These are phyloP conservation scores for Acyrthosiphon pisum DNA, from an alignment of 1,140 invertebrate species.

Conservation along the genomic window DNA sequence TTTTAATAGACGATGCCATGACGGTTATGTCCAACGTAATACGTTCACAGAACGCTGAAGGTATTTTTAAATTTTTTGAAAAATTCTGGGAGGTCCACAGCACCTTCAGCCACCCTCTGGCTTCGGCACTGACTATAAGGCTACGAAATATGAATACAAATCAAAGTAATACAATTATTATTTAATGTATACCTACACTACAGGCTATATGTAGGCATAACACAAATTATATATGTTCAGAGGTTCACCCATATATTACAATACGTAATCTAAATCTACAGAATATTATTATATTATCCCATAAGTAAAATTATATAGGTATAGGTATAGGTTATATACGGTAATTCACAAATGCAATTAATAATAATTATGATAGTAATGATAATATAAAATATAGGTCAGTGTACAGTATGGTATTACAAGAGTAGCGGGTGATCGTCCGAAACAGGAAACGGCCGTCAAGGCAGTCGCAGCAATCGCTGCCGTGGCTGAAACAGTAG, in stretches of 20 bases:
- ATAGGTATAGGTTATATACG: too few relatives aligned
- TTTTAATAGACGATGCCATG: neutral
- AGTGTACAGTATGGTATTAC: neutral
- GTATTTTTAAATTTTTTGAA: neutral
- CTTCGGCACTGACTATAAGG: neutral
- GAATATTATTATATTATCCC: neutral
- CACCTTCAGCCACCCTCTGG: neutral
- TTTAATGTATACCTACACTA: neutral
- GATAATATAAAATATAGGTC: neutral
- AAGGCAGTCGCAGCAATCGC: too few relatives aligned
- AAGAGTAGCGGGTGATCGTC: neutral
- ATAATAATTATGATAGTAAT: neutral
- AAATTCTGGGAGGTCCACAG: neutral
- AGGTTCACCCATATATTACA: neutral
- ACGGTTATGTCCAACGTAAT: neutral
- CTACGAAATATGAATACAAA: neutral
- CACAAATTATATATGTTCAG: neutral
- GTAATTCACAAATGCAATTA: neutral
- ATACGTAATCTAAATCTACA: neutral
- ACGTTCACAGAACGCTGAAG: neutral
- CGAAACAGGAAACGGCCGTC: neutral
- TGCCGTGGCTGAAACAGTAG: neutral
- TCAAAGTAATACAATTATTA: neutral
- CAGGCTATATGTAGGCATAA: neutral
- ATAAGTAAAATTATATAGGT: neutral